phyloP scores from a whole-genome alignment of 2,888 invertebrate species.

The Monochamus alternatus region DNA sequence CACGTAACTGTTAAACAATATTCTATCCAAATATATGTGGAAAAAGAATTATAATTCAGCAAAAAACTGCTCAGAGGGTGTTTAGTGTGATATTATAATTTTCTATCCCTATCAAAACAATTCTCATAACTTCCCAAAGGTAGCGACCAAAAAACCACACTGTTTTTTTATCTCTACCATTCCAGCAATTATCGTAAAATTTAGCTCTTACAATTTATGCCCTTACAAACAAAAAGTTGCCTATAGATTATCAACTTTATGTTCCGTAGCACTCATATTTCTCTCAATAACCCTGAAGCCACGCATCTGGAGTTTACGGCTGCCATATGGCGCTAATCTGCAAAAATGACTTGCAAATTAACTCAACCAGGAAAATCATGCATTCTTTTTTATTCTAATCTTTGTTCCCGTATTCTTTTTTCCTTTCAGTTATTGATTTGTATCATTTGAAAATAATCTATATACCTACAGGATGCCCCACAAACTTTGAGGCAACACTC shows the following conservation, averaged over 20 bases:
- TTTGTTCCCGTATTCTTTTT: not conserved
- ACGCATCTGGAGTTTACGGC: not conserved
- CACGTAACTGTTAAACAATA: too few relatives aligned
- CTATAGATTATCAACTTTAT: slow-evolving; percentile 16
- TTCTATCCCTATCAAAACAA: too few relatives aligned
- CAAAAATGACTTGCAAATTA: not conserved
- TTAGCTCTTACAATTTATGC: not conserved
- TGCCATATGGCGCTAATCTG: slow-evolving; percentile 10
- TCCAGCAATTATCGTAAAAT: not conserved
- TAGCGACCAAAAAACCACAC: too few relatives aligned
- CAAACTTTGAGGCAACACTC: too few relatives aligned
- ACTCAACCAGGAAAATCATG: not conserved
- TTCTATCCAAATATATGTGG: too few relatives aligned
- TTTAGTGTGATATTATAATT: too few relatives aligned
- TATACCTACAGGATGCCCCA: too few relatives aligned
- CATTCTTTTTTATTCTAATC: not conserved
- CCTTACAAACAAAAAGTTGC: not conserved
- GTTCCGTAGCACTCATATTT: slow-evolving; percentile 5
- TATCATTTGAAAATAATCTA: too few relatives aligned
- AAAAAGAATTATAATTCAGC: too few relatives aligned
- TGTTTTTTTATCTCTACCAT: too few relatives aligned
- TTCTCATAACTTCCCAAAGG: too few relatives aligned
- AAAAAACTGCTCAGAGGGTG: too few relatives aligned
- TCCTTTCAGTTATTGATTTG: not conserved
- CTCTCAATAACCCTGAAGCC: not conserved